These are phyloP conservation scores for Chrysolina americana DNA, from an alignment of 2,888 invertebrate genomes.

Conservation along the genomic window DNA sequence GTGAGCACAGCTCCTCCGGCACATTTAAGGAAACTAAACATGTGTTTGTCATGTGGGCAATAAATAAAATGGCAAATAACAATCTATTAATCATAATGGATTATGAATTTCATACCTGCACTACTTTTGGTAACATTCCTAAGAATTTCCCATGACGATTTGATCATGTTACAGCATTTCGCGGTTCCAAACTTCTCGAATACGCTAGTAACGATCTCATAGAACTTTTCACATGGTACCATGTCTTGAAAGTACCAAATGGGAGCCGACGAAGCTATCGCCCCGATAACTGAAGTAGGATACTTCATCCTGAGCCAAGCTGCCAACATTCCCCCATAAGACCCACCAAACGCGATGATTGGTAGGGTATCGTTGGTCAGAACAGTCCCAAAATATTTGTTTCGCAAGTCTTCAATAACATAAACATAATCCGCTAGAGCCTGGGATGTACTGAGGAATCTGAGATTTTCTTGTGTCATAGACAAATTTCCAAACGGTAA, in stretches of 20 bases:
- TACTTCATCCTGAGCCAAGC: slow-evolving; percentile 98
- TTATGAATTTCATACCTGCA: slow-evolving; percentile 37
- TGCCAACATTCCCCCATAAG: slow-evolving; percentile 98
- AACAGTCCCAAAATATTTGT: slow-evolving; percentile 50
- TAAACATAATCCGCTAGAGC: slow-evolving; percentile 94
- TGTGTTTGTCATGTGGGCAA: too few relatives aligned
- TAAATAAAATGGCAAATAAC: too few relatives aligned
- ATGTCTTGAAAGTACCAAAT: slow-evolving; percentile 88
- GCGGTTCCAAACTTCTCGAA: slow-evolving; percentile 72
- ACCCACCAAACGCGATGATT: slow-evolving; percentile 89
- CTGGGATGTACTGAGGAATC: slow-evolving; percentile 89
- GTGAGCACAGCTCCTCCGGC: too few relatives aligned
- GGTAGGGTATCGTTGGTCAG: slow-evolving; percentile 73
- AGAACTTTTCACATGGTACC: slow-evolving; percentile 83
- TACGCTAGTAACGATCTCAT: slow-evolving; percentile 84
- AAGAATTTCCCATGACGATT: slow-evolving; percentile 83
- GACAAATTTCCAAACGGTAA: slow-evolving; percentile 89
- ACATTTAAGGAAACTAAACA: too few relatives aligned
- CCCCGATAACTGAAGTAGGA: slow-evolving; percentile 88
- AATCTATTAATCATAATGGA: too few relatives aligned
- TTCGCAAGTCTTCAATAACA: slow-evolving; percentile 77
- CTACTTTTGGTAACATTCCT: slow-evolving; percentile 70
- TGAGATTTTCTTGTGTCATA: background rate
- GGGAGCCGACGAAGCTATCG: slow-evolving; percentile 94
- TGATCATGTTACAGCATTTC: slow-evolving; percentile 80